Conservation (phyloP, 2,113 vertebrate genomes). For the Rhea americana region DNA sequence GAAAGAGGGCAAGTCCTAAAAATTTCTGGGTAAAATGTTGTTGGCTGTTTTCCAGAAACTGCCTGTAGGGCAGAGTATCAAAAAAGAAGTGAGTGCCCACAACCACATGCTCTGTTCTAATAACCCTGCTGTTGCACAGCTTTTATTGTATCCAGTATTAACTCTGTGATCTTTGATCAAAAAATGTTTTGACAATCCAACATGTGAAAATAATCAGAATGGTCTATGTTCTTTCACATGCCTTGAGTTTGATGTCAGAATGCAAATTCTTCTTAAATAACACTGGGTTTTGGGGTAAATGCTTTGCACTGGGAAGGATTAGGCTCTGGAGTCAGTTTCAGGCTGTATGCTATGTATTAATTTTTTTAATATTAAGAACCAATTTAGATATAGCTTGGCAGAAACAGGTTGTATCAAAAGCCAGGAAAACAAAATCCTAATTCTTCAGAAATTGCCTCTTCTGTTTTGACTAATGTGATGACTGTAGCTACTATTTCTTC, state of each 20-base stretch:
- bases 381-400: not conserved
- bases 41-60: not conserved
- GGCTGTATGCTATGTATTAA: not conserved
- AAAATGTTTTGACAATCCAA: not conserved
- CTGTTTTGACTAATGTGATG: not conserved
- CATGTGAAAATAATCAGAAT: not conserved
- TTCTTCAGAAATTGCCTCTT: not conserved
- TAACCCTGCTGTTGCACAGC: not conserved
- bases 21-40: not conserved
- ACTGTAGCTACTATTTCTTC: not conserved
- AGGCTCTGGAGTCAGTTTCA: not conserved
- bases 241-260: not conserved
- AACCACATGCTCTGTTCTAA: not conserved
- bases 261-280: not conserved
- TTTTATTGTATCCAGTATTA: not conserved
- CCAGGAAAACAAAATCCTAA: not conserved
- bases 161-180: constrained; percentile 1
- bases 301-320: not conserved
- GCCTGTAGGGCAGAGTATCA: not conserved
- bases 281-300: not conserved
- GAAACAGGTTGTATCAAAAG: not conserved
- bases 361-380: not conserved
- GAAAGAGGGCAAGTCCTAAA: not conserved
- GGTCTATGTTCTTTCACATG: not conserved
- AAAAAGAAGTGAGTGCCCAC: not conserved